Conservation (phyloP, 2,797 vertebrate species). For the Falco novaeseelandiae region DNA sequence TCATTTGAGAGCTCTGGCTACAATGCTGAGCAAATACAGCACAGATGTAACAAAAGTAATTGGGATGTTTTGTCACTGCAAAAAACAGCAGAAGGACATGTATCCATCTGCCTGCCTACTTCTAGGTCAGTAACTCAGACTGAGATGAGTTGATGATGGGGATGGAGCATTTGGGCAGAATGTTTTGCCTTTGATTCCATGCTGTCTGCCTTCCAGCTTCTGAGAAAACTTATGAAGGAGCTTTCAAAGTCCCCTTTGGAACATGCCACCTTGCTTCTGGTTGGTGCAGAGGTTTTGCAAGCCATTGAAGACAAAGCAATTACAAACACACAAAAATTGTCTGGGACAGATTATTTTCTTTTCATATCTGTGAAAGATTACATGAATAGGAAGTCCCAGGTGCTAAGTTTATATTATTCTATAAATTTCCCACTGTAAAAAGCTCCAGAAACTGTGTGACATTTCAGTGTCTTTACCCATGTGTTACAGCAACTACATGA, state of each 20-base stretch:
- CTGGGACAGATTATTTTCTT: neutral
- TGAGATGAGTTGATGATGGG: neutral
- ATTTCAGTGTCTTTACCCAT: neutral
- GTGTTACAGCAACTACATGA: neutral
- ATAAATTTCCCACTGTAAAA: neutral
- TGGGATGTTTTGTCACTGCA: neutral
- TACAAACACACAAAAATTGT: neutral
- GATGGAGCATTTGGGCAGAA: neutral
- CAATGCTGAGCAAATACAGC: neutral
- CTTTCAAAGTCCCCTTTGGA: neutral
- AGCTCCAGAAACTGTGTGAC: neutral
- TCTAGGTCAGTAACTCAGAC: neutral
- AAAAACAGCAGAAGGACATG: neutral
- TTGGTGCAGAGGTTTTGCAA: neutral
- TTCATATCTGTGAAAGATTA: neutral
- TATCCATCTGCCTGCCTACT: neutral
- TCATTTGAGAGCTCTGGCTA: neutral
- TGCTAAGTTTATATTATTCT: neutral
- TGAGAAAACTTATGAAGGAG: neutral
- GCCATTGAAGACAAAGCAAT: neutral
- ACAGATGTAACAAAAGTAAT: neutral
- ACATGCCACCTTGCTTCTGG: neutral
- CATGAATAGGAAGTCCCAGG: neutral
- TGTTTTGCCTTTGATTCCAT: neutral
- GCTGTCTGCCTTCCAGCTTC: neutral